Evolutionary conservation across 2,113 vertebrate genomes (phyloP).

Genomic region (Brachypodius melanocephalos): DNA sequence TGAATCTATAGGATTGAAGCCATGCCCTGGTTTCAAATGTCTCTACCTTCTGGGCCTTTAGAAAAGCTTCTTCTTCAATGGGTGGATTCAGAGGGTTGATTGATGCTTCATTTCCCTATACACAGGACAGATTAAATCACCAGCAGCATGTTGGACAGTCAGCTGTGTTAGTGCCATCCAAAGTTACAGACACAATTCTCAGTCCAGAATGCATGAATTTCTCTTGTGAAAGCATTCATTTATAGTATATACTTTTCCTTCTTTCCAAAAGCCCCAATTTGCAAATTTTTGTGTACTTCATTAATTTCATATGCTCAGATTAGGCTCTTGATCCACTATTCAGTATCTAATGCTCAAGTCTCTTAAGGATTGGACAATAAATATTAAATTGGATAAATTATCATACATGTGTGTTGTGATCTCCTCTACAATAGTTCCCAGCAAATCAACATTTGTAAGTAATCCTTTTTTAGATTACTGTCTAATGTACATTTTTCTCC

Average conservation of each 20-base stretch:
- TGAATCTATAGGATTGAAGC: background rate
- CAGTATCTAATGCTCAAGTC: background rate
- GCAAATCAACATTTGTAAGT: background rate
- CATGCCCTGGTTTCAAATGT: background rate
- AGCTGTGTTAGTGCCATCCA: background rate
- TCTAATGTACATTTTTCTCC: background rate
- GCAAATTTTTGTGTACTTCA: background rate
- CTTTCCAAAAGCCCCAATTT: background rate
- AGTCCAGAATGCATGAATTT: background rate
- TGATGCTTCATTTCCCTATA: background rate
- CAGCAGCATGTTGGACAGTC: background rate
- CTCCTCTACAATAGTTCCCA: background rate
- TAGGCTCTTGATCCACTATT: background rate
- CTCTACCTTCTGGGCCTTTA: background rate
- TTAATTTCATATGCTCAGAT: background rate
- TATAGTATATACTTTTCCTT: background rate
- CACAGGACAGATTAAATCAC: background rate
- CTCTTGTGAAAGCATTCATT: background rate
- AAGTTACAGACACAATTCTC: background rate
- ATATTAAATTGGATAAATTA: conserved; percentile 30
- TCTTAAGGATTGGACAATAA: background rate
- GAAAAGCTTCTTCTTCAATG: background rate
- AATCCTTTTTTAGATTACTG: background rate
- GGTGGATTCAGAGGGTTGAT: background rate
- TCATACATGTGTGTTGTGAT: background rate